Evolutionary conservation across 1,140 invertebrate genomes (phyloP).

Genomic region (Polyergus mexicanus): DNA sequence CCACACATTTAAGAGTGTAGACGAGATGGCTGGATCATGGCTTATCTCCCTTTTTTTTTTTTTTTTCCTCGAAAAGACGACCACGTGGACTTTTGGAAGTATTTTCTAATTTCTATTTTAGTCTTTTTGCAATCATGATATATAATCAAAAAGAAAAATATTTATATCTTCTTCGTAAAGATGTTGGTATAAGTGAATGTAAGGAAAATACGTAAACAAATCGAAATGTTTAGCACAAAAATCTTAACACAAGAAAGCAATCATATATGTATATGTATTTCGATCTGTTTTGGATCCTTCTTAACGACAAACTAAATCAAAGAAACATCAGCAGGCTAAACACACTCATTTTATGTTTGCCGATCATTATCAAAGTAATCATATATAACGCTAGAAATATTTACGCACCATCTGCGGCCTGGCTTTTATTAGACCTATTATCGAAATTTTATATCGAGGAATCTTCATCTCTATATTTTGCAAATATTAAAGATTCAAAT

Average conservation of each 20-base stretch:
- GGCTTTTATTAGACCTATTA: neutral
- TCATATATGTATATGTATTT: neutral
- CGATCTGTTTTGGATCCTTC: neutral
- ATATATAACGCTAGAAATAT: neutral
- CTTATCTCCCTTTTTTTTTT: too few species aligned
- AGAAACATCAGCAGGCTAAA: neutral
- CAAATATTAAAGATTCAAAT: neutral
- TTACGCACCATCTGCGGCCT: neutral
- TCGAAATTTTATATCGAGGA: neutral
- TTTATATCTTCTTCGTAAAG: neutral
- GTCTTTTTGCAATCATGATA: neutral
- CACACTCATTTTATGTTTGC: neutral
- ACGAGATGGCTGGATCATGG: neutral
- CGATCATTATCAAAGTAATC: constrained; percentile 4
- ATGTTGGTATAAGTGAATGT: neutral
- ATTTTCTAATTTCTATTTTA: neutral
- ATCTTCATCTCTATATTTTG: neutral
- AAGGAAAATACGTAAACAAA: too few species aligned
- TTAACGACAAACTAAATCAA: neutral
- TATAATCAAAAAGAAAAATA: constrained; percentile 9
- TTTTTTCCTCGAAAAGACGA: neutral
- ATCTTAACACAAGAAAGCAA: too few species aligned
- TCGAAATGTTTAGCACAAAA: too few species aligned
- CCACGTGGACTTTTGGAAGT: neutral
- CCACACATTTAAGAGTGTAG: neutral